phyloP scores from a whole-genome alignment of 1,140 invertebrate species.

The Potamilus streckersoni region DNA sequence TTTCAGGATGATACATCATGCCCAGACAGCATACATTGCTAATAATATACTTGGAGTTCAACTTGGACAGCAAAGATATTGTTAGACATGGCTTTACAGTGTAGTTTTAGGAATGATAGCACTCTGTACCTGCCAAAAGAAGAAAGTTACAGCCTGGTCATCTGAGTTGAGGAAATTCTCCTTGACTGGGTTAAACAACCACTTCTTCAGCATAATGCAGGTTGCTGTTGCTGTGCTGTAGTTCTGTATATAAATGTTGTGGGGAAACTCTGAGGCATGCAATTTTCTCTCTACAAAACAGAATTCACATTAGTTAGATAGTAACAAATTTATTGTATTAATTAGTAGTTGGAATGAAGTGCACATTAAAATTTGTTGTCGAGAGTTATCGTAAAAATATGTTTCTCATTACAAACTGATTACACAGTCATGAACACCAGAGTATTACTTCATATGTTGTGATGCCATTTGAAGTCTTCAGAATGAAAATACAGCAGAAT shows the following conservation, averaged over 20 bases:
- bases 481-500: no score
- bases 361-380: not conserved
- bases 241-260: conserved; percentile 98
- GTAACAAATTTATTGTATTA: not conserved
- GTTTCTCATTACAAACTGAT: no score
- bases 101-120: not conserved
- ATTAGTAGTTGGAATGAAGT: not conserved
- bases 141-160: conserved; percentile 77
- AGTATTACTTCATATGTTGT: no score
- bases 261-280: conserved; percentile 92
- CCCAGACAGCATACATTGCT: no score
- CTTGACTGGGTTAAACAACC: conserved; percentile 87
- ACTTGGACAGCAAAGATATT: not conserved
- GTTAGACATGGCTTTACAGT: not conserved
- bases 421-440: no score
- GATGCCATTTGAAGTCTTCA: no score
- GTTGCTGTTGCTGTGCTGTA: conserved; percentile 97
- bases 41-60: no score
- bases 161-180: conserved; percentile 78
- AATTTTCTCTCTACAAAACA: conserved; percentile 87
- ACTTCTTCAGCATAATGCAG: conserved; percentile 93
- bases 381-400: no score
- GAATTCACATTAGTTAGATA: conserved; percentile 3
- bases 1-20: no score
- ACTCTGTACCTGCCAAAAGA: conserved; percentile 78